phyloP scores from a whole-genome alignment of 2,113 vertebrate genomes.

The Microtus oregoni region DNA sequence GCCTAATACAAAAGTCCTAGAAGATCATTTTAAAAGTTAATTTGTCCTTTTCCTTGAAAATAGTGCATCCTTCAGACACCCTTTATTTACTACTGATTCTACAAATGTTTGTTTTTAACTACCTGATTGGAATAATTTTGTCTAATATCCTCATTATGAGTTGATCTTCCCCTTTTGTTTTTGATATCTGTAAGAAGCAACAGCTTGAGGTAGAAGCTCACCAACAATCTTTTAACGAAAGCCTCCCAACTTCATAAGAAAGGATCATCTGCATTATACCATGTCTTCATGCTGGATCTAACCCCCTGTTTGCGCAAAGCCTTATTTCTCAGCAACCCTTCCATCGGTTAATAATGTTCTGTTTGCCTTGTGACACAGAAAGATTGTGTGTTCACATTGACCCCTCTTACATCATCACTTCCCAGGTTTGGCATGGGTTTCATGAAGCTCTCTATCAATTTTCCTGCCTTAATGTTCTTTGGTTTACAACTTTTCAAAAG shows the following conservation, averaged over 20 bases:
- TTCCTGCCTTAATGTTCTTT: not conserved
- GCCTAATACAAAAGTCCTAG: not conserved
- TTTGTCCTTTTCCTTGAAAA: constrained; percentile 53
- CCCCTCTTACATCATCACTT: not conserved
- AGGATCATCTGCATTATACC: not conserved
- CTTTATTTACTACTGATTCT: constrained; percentile 71
- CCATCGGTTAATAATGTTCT: not conserved
- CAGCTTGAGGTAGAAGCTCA: constrained; percentile 30
- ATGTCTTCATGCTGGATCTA: not conserved
- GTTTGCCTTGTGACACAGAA: not conserved
- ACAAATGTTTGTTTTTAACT: constrained; percentile 67
- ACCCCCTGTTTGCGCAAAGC: not conserved
- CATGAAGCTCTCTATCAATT: not conserved
- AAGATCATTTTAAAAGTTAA: constrained; percentile 22
- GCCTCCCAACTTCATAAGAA: not conserved
- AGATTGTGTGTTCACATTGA: not conserved
- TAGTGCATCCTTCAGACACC: constrained; percentile 48
- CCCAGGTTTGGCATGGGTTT: not conserved
- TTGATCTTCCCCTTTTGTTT: constrained; percentile 62
- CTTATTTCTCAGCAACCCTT: not conserved
- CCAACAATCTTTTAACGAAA: constrained; percentile 37
- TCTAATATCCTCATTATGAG: constrained; percentile 62
- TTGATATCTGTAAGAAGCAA: constrained; percentile 66
- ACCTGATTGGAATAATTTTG: constrained; percentile 58
- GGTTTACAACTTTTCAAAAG: constrained; percentile 49